Evolutionary conservation across 2,888 invertebrate species (phyloP).

Genomic region (Orthosia gothica): DNA sequence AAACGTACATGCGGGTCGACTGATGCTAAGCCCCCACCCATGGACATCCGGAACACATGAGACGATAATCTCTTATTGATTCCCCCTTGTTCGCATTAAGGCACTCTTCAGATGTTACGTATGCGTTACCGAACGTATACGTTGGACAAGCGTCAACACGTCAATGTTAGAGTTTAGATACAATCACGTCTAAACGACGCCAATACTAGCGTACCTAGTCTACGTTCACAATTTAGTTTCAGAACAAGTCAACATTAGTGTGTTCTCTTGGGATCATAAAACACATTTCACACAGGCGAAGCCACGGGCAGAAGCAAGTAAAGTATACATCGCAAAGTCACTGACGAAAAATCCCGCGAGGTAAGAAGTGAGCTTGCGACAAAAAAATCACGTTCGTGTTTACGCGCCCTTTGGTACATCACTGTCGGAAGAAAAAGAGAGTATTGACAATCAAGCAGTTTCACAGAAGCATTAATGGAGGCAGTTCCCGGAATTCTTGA

Average conservation of each 20-base stretch:
- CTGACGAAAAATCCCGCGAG: too few relatives aligned
- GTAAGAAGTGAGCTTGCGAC: too few relatives aligned
- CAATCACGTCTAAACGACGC: not conserved
- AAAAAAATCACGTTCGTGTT: too few relatives aligned
- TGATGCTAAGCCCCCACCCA: not conserved
- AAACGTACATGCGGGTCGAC: constrained; percentile 4
- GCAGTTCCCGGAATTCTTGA: too few relatives aligned
- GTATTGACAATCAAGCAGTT: constrained; percentile 3
- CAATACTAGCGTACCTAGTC: not conserved
- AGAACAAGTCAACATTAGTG: too few relatives aligned
- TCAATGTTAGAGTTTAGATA: not conserved
- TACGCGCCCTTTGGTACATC: too few relatives aligned
- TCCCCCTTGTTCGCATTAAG: not conserved
- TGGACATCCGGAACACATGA: constrained; percentile 13
- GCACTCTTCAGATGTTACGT: not conserved
- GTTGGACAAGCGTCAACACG: not conserved
- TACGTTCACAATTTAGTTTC: not conserved
- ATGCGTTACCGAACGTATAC: not conserved
- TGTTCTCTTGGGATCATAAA: too few relatives aligned
- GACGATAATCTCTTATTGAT: not conserved
- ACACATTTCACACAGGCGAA: too few relatives aligned
- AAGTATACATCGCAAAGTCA: too few relatives aligned
- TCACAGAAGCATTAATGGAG: not conserved
- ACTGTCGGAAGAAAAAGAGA: not conserved
- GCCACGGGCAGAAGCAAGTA: too few relatives aligned